Percentiles rank a stretch among this genome's conserved stretches.
Evolutionary conservation across 2,113 vertebrate species (phyloP).

Genomic region (Camelus bactrianus): DNA sequence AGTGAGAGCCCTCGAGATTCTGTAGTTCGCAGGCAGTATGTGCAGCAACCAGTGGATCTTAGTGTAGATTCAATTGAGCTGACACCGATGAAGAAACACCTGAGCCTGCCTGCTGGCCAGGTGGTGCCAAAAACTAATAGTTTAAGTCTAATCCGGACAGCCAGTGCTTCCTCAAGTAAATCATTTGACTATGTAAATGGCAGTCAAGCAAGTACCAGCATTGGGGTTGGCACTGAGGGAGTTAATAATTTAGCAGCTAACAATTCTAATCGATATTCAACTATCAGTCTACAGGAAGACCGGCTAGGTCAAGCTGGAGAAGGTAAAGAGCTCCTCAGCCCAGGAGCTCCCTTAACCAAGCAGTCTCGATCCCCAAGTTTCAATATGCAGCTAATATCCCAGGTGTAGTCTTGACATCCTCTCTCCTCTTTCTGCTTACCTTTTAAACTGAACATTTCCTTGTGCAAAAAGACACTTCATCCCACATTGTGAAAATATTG

Average conservation of each 20-base stretch:
- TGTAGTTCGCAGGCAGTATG: constrained; percentile 88
- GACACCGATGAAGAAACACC: constrained; percentile 95
- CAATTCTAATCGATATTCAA: constrained; percentile 94
- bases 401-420: constrained; percentile 91
- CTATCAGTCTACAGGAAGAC: constrained; percentile 97
- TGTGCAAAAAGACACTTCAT: constrained; percentile 83
- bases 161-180: constrained; percentile 98
- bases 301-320: constrained; percentile 91
- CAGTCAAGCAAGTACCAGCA: constrained; percentile 86
- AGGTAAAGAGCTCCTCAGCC: constrained; percentile 91
- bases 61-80: constrained; percentile 92
- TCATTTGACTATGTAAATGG: constrained; percentile 97
- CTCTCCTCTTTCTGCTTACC: constrained; percentile 69
- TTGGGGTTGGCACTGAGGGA: constrained; percentile 85
- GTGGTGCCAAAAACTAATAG: constrained; percentile 90
- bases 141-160: constrained; percentile 93
- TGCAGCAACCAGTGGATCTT: constrained; percentile 85
- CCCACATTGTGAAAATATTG: constrained; percentile 85
- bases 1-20: constrained; percentile 87
- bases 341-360: constrained; percentile 95
- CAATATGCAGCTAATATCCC: constrained; percentile 99
- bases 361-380: constrained; percentile 99
- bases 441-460: constrained; percentile 85
- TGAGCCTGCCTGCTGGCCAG: constrained; percentile 93
- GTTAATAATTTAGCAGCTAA: constrained; percentile 87